These are phyloP conservation scores for Lochmaea capreae DNA, from an alignment of 2,888 invertebrate genomes.

Conservation along the genomic window DNA sequence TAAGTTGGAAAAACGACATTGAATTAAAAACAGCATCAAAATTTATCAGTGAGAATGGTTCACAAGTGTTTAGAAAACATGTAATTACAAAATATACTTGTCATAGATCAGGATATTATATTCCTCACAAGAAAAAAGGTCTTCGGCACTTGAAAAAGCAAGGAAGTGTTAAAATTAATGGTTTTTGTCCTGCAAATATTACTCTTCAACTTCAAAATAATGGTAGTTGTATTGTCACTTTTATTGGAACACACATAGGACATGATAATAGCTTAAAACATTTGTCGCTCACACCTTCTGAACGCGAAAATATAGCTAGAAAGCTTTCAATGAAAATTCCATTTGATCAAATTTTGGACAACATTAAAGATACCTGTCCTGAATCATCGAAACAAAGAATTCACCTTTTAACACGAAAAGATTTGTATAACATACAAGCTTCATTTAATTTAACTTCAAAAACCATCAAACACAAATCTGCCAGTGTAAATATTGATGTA, in stretches of 20 bases:
- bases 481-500: constrained; percentile 38
- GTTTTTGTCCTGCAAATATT: constrained; percentile 26
- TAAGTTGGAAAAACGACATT: constrained; percentile 10
- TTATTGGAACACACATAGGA: constrained; percentile 32
- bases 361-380: constrained; percentile 34
- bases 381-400: constrained; percentile 34
- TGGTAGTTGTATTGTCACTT: constrained; percentile 17
- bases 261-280: constrained; percentile 40
- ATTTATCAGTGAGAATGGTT: constrained; percentile 15
- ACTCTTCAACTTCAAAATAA: constrained; percentile 14
- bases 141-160: constrained; percentile 15
- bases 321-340: constrained; percentile 42
- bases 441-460: constrained; percentile 37
- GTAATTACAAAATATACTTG: constrained; percentile 21
- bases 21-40: constrained; percentile 23
- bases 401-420: constrained; percentile 40
- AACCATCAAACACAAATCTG: constrained; percentile 30
- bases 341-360: constrained; percentile 41
- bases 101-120: constrained; percentile 20
- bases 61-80: constrained; percentile 18
- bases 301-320: constrained; percentile 31
- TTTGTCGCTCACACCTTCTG: constrained; percentile 29
- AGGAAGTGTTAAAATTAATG: constrained; percentile 27
- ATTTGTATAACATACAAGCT: constrained; percentile 43
- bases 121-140: constrained; percentile 20